A percentile compares a stretch with the other conserved stretches of the same genome.
Conservation (phyloP, 1,140 invertebrate species). For the Heliconius melpomene region DNA sequence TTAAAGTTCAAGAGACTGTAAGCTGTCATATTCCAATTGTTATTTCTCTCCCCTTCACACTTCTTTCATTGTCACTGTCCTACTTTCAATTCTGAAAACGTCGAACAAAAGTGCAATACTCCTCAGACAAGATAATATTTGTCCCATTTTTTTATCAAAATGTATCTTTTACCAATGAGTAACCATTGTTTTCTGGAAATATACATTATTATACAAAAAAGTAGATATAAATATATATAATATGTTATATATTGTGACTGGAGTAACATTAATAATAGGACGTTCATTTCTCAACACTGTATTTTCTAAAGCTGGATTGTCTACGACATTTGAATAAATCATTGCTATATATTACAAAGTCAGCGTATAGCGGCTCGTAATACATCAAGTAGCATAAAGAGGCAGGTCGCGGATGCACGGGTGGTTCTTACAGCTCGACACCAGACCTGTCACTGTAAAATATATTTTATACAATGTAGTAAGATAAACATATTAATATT, state of each 20-base stretch:
- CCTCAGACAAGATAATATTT: conserved; percentile 46
- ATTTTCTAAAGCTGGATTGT: conserved; percentile 51
- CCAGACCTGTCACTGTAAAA: not conserved
- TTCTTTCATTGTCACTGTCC: conserved; percentile 66
- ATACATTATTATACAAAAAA: not conserved
- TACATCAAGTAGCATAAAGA: conserved; percentile 60
- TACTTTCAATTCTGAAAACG: conserved; percentile 72
- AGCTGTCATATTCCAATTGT: conserved; percentile 55
- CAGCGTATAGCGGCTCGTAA: conserved; percentile 54
- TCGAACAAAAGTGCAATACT: conserved; percentile 69
- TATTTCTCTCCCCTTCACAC: conserved; percentile 42
- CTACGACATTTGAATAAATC: conserved; percentile 58
- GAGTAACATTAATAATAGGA: conserved; percentile 55
- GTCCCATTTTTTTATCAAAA: not conserved
- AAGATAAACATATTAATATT: conserved; percentile 3
- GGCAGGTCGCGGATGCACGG: conserved; percentile 39
- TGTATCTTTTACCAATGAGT: not conserved
- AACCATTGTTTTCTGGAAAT: not conserved
- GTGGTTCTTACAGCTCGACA: conserved; percentile 21
- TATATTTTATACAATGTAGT: conserved; percentile 8
- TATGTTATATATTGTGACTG: not conserved
- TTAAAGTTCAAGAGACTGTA: conserved; percentile 31
- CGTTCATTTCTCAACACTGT: conserved; percentile 46
- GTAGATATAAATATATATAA: not conserved
- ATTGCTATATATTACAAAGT: conserved; percentile 64